Base-by-base conservation (phyloP, 1,140 invertebrate genomes). In the Zeugodacus cucurbitae region DNA sequence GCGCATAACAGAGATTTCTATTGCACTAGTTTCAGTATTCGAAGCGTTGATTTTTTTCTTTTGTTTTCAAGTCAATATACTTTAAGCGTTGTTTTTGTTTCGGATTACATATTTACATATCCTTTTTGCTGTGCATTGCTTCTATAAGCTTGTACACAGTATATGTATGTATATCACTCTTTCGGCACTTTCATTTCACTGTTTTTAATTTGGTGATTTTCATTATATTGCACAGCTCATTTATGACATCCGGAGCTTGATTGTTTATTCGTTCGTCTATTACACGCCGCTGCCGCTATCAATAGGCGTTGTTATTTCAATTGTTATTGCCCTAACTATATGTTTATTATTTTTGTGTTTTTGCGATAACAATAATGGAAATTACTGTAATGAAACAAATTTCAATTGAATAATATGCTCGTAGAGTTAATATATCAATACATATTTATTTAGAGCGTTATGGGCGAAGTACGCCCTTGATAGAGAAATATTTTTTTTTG, bases 171-270 rank as follows among this genome's bases (percentile, higher is more conserved):
- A 37, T 74, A 78, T 78, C 70, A 78, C 22, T 44, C 26, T 78
- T 44, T 41, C 20, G 32, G 17, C 41, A 29, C 7, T 82, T 82
- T 48, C 41, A 34, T 82, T 82, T 82, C 44, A 11, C 17, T 41
- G 20, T 29, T 78, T 78, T 41, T 78, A 44, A 41, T 78, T 78
- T 26, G 41, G 37, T 54, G 74, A 48, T 70, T 82, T 82, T 82
- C 44, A 82, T 82, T 82, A 48, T 54, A 48, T 54, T 20, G 41
- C 74, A 54, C 0, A 82, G 41, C 74, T 29, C 74, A 82, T 82
- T 82, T 82, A 82, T 48, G 74, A 48, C 44, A 44, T 82, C 74
- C 74, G 74, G 74, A n/a, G 74, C 26, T 82, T 8, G n/a, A 48
- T 82, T 82, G 74, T 54, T 34, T n/a, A 3, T 17, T 29, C 41